Conservation (phyloP, 2,888 invertebrate species). For the Drosophila demipolita region DNA sequence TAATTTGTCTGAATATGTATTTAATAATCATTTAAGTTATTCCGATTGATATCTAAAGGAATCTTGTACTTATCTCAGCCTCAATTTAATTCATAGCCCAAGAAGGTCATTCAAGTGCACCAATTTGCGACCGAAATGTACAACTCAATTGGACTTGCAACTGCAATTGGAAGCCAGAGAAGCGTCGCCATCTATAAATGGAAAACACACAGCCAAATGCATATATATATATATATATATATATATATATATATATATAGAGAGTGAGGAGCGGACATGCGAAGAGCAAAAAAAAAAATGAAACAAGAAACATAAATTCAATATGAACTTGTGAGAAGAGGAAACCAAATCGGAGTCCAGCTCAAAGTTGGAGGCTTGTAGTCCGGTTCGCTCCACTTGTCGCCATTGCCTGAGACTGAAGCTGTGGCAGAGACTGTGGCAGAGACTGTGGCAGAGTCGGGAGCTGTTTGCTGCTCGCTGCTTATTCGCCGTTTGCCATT, state of each 20-base stretch:
- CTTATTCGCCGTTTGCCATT: constrained; percentile 71
- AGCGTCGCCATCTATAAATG: constrained; percentile 60
- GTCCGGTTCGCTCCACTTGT: constrained; percentile 58
- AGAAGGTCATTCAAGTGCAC: constrained; percentile 21
- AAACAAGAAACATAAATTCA: constrained; percentile 73
- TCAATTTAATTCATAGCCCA: background rate
- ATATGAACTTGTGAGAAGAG: constrained; percentile 67
- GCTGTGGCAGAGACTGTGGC: constrained; percentile 11
- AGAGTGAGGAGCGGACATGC: constrained; percentile 43
- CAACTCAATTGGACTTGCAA: constrained; percentile 56
- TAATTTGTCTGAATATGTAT: background rate
- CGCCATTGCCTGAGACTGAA: constrained; percentile 47
- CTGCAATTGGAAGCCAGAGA: constrained; percentile 31
- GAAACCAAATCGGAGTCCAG: constrained; percentile 48
- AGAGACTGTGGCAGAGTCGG: background rate
- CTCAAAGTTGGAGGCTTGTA: constrained; percentile 16
- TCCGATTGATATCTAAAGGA: background rate
- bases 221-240: background rate
- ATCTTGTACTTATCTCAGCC: background rate
- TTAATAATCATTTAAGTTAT: background rate
- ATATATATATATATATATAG: constrained; percentile 3
- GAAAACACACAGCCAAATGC: constrained; percentile 17
- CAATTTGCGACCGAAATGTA: constrained; percentile 42
- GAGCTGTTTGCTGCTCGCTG: constrained; percentile 30
- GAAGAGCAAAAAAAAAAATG: constrained; percentile 44